Conservation (phyloP, 1,140 invertebrate species). For the Charaxes varanes region DNA sequence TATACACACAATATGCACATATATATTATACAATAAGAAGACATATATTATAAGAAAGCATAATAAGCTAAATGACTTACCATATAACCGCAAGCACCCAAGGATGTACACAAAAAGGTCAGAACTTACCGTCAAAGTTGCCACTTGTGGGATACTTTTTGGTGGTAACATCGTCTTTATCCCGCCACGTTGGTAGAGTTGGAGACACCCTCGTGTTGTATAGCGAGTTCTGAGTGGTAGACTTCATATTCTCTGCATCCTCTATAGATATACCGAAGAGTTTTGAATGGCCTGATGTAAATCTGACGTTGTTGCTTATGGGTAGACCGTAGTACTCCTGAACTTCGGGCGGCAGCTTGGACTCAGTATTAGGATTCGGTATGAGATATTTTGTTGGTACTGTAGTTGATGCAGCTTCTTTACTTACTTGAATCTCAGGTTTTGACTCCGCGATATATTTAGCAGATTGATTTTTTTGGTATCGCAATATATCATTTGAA, state of each 20-base stretch:
- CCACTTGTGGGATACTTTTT: conserved; percentile 60
- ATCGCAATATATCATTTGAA: conserved; percentile 30
- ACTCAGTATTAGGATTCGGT: conserved; percentile 18
- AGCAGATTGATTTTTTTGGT: conserved; percentile 26
- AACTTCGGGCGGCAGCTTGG: conserved; percentile 30
- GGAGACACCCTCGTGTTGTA: conserved; percentile 76
- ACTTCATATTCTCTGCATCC: conserved; percentile 72
- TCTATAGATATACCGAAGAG: conserved; percentile 76
- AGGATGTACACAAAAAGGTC: conserved; percentile 8
- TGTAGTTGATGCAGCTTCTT: conserved; percentile 16
- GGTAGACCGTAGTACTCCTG: conserved; percentile 35
- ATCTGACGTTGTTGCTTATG: conserved; percentile 46
- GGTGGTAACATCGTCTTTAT: conserved; percentile 49
- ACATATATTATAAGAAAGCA: no score
- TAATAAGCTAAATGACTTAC: no score
- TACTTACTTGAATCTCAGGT: conserved; percentile 21
- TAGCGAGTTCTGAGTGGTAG: conserved; percentile 65
- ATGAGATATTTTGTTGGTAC: neutral
- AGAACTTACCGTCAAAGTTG: conserved; percentile 53
- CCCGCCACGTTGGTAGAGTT: conserved; percentile 72
- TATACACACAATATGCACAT: no score
- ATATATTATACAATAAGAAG: neutral
- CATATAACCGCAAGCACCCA: conserved; percentile 30
- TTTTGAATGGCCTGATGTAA: conserved; percentile 77
- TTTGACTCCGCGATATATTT: conserved; percentile 25